Conservation (phyloP, 2,888 invertebrate species). For the Coelinius sp. region DNA sequence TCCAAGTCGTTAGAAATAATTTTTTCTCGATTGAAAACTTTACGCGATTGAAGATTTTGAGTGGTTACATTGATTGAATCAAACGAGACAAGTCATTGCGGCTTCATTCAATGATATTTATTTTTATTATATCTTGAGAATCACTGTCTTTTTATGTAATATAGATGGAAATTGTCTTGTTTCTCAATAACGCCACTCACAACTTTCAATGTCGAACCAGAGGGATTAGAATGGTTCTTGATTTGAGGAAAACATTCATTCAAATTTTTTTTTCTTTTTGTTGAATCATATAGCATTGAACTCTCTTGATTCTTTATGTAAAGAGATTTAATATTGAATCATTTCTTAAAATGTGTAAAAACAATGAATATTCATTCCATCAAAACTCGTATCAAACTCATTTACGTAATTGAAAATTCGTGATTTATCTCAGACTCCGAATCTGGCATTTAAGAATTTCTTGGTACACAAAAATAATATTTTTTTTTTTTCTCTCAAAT, state of each 20-base stretch:
- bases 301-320: no score
- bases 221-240: no score
- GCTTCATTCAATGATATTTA: background rate
- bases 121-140: background rate
- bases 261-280: no score
- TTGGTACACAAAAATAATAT: background rate
- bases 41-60: background rate
- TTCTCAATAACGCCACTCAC: background rate
- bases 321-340: no score
- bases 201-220: background rate
- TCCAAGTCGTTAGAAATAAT: background rate
- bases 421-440: no score
- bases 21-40: background rate
- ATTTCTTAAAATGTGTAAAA: no score
- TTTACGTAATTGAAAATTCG: no score
- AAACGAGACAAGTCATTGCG: no score
- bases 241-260: no score
- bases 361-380: no score
- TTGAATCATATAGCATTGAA: no score
- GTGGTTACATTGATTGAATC: background rate
- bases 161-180: background rate
- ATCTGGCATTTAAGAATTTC: background rate
- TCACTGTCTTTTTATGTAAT: background rate
- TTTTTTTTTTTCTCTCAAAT: background rate
- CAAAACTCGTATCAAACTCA: no score